Evolutionary conservation across 2,113 vertebrate genomes (phyloP), one percentile per base, ranked within the genome.

Genomic region (Dasyurus viverrinus): DNA sequence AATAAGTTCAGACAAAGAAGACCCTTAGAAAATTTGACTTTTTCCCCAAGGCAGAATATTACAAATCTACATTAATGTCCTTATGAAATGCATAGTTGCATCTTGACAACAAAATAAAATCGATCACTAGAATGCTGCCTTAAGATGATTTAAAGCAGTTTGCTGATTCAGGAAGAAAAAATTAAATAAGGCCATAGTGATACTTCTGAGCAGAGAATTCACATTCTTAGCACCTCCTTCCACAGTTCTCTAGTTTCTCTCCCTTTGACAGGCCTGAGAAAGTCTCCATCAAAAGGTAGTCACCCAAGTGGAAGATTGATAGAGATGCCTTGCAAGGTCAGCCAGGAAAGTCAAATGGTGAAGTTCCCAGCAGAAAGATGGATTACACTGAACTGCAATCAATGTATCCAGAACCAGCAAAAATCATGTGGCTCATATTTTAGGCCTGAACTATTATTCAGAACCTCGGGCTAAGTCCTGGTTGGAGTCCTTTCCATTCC

Each of bases 251-350:
- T 84, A 84, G 5, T 36, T 46, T 89, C 24, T 89, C 48, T 47
- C 54, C 52, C 50, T 46, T 23, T 30, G 54, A 90, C 24, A 95
- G 19, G 46, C 60, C 60, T 68, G 53, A 92, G 76, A n/a, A 89
- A 94, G 27, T 8, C 27, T 95, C 84, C 60, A 90, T 42, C 84
- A 90, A 96, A 96, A 97, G 91, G 89, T 95, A 96, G 94, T 54
- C 76, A 95, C 93, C 97, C 9, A 3, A 92, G 24, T 95, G 96
- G 92, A 95, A 97, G 97, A 98, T 97, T 97, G 97, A 97, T 97
- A 53, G 93, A 68, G 90, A 95, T 97, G 92, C 96, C 96, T 96
- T 94, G 91, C 91, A 93, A 97, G 96, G 95, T 94, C 96, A 97
- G 98, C 94, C 48, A 95, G 8, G 2, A 97, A 97, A 98, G 97